Conservation (phyloP, 2,797 vertebrate genomes). For the Pipistrellus pygmaeus region DNA sequence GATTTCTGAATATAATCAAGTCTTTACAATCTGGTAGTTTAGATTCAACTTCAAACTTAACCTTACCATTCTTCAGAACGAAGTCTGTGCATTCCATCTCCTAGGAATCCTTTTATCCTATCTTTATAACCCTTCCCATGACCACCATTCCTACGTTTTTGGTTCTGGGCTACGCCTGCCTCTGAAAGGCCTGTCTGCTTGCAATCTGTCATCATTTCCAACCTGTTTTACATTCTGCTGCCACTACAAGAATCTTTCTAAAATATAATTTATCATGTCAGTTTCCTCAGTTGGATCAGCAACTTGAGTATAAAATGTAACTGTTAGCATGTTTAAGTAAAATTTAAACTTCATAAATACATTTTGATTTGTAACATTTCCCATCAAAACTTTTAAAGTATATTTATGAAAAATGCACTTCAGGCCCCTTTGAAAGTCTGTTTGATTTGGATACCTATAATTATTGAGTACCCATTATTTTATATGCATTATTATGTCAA, state of each 20-base stretch:
- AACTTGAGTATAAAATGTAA: not conserved
- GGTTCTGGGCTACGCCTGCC: not conserved
- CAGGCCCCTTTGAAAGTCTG: not conserved
- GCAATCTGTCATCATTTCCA: not conserved
- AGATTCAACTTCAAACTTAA: not conserved
- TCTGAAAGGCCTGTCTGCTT: not conserved
- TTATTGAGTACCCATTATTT: not conserved
- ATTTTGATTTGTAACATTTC: constrained; percentile 43
- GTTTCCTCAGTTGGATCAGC: not conserved
- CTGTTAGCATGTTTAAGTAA: not conserved
- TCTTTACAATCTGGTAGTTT: not conserved
- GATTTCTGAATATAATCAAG: not conserved
- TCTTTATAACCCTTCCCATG: not conserved
- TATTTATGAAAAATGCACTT: not conserved
- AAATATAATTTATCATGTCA: not conserved
- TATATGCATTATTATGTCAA: not conserved
- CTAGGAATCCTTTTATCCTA: not conserved
- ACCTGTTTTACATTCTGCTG: not conserved
- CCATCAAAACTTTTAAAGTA: not conserved
- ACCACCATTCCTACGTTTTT: not conserved
- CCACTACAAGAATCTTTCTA: not conserved
- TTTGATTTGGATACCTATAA: not conserved
- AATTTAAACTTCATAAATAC: not conserved
- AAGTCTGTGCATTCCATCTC: not conserved
- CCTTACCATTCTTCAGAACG: not conserved